Percentiles rank a stretch among this genome's conserved stretches.
phyloP scores from a whole-genome alignment of 2,888 invertebrate species.

The Drosophila nigricruria region DNA sequence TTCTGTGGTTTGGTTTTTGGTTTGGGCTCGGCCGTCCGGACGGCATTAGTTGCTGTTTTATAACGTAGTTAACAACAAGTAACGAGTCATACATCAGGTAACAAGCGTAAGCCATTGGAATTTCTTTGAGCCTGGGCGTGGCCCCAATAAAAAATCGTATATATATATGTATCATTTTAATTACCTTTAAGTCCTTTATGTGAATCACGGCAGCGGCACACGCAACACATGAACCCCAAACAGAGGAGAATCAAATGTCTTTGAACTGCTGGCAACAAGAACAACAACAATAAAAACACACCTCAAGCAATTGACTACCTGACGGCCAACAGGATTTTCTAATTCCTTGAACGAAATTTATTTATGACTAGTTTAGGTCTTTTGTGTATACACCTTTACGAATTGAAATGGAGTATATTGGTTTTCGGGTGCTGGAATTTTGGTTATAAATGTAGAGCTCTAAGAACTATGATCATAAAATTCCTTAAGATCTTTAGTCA shows the following conservation, averaged over 20 bases:
- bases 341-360: conserved; percentile 51
- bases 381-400: not conserved
- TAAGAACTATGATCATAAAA: not conserved
- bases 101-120: conserved; percentile 20
- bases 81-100: conserved; percentile 30
- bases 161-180: conserved; percentile 61
- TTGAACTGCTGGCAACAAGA: conserved; percentile 39
- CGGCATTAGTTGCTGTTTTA: conserved; percentile 21
- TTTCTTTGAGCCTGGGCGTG: conserved; percentile 10
- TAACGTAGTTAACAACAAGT: conserved; percentile 17
- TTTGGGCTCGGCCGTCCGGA: conserved; percentile 16
- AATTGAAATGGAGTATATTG: not conserved
- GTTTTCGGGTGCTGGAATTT: not conserved
- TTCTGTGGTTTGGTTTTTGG: conserved; percentile 70
- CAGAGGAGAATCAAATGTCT: conserved; percentile 42
- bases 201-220: conserved; percentile 51
- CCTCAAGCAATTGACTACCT: conserved; percentile 60
- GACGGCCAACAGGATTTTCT: conserved; percentile 56
- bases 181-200: conserved; percentile 65
- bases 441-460: not conserved
- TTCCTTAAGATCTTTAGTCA: not conserved
- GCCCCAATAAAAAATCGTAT: conserved; percentile 16
- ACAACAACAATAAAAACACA: conserved; percentile 32
- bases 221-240: conserved; percentile 58
- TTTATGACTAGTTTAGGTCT: conserved; percentile 5